Evolutionary conservation across 2,113 vertebrate species (phyloP).

Genomic region (Mus spicilegus): DNA sequence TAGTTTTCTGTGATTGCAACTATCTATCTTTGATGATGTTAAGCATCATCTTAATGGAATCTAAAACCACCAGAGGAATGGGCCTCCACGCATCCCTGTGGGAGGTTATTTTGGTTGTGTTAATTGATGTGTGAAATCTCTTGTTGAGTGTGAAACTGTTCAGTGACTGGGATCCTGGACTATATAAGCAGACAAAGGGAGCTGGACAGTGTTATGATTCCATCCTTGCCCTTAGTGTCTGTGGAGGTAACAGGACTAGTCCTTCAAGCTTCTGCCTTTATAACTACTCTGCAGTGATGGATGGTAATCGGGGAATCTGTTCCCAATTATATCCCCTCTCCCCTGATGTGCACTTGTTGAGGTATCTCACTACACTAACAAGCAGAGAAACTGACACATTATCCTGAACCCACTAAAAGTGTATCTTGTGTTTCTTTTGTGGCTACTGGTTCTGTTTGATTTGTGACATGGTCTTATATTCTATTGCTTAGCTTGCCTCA

Average conservation of each 20-base stretch:
- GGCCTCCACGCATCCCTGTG: no score
- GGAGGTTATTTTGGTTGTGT: neutral
- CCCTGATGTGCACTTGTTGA: no score
- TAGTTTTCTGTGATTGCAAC: slow-evolving; percentile 37
- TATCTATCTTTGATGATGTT: neutral
- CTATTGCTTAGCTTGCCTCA: neutral
- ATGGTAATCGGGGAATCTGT: neutral
- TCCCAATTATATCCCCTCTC: neutral
- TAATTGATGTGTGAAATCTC: neutral
- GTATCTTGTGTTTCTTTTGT: neutral
- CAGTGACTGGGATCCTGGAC: neutral
- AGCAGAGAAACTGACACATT: neutral
- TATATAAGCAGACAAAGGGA: neutral
- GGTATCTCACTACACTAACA: neutral
- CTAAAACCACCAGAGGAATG: neutral
- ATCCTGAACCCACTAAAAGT: neutral
- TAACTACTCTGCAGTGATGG: no score
- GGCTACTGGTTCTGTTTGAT: neutral
- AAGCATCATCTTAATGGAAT: neutral
- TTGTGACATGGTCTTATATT: neutral
- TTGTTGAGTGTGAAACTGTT: neutral
- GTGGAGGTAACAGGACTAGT: neutral
- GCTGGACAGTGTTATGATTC: no score
- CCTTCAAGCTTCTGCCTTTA: neutral
- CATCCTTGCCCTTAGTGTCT: no score